Evolutionary conservation across 2,797 vertebrate genomes (phyloP).

Genomic region (Betta splendens): DNA sequence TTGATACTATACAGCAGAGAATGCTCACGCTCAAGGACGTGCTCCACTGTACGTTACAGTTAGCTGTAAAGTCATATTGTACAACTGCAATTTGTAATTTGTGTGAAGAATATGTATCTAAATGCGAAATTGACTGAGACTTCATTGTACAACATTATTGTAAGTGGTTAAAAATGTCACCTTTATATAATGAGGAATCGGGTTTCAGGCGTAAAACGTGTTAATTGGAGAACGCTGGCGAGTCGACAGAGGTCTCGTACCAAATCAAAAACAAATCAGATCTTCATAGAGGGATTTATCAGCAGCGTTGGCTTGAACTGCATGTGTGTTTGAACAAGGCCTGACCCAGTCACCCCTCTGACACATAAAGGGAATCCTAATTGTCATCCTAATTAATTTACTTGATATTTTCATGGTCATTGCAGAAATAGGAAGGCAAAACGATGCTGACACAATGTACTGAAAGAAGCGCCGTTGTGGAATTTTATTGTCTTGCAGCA

Average conservation of each 20-base stretch:
- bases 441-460: no score
- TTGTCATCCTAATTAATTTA: constrained; percentile 26
- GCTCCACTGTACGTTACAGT: no score
- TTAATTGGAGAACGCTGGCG: neutral
- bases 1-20: no score
- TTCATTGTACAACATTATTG: neutral
- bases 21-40: neutral
- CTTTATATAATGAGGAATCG: neutral
- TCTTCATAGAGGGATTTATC: constrained; percentile 1
- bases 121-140: neutral
- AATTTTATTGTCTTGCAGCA: constrained; percentile 18
- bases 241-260: neutral
- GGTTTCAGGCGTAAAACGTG: neutral
- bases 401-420: constrained; percentile 37
- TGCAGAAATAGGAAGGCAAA: constrained; percentile 9
- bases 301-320: neutral
- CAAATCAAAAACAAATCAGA: constrained; percentile 14
- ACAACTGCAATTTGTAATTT: no score
- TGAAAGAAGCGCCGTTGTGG: no score
- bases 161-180: neutral
- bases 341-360: constrained; percentile 4
- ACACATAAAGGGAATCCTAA: constrained; percentile 15
- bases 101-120: no score
- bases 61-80: no score
- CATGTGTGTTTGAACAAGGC: constrained; percentile 15